A percentile compares a stretch with the other conserved stretches of the same genome.
phyloP scores from a whole-genome alignment of 2,113 vertebrate genomes.

The Mesoclemmys tuberculata region DNA sequence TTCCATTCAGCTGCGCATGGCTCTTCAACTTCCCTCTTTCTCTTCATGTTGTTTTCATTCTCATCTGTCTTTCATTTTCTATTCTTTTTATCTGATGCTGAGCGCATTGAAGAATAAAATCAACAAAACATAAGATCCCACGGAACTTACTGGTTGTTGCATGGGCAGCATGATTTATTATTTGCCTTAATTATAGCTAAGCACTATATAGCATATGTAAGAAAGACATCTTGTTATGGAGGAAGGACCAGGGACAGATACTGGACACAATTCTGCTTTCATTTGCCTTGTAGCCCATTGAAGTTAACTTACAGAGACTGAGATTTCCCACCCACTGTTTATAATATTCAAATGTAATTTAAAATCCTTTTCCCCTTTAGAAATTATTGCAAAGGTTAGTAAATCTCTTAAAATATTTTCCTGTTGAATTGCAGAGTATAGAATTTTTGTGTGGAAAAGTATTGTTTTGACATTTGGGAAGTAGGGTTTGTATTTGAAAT shows the following conservation, averaged over 20 bases:
- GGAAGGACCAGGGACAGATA: background rate
- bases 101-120: background rate
- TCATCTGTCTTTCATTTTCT: background rate
- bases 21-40: background rate
- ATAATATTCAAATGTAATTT: background rate
- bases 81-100: background rate
- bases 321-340: background rate
- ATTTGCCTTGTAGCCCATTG: background rate
- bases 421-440: background rate
- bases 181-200: background rate
- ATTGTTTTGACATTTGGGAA: background rate
- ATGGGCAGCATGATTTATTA: background rate
- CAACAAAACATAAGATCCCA: background rate
- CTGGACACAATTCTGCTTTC: background rate
- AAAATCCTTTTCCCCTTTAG: background rate
- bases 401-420: background rate
- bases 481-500: conserved; percentile 1
- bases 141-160: background rate
- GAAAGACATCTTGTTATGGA: background rate
- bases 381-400: background rate
- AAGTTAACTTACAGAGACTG: background rate
- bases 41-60: background rate
- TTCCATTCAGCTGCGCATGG: background rate
- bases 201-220: background rate
- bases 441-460: background rate